Percentiles rank a stretch among this genome's conserved stretches.
These are phyloP conservation scores for Cassiopea andromeda DNA, from an alignment of 30 jellyfish, hydroid and myxozoan species.

Conservation along the genomic window DNA sequence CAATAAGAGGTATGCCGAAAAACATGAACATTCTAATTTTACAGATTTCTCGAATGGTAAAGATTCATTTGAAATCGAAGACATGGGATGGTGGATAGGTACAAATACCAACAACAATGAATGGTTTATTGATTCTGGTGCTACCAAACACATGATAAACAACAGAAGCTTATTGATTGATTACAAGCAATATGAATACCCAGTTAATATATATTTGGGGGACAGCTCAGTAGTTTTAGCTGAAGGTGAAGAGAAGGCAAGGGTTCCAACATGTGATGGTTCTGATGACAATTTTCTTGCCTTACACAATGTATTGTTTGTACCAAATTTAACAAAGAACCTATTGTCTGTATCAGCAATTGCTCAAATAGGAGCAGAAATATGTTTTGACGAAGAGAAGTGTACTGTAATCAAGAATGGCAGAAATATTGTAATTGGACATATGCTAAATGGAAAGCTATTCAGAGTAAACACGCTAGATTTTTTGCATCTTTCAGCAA, in stretches of 20 bases:
- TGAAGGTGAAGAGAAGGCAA: conserved; percentile 63
- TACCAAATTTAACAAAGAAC: conserved; percentile 61
- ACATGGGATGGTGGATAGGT: conserved; percentile 38
- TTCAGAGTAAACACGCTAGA: conserved; percentile 46
- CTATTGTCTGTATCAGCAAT: conserved; percentile 39
- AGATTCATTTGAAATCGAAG: conserved; percentile 9
- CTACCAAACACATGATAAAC: conserved; percentile 41
- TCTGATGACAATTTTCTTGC: conserved; percentile 35
- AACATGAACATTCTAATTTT: conserved; percentile 31
- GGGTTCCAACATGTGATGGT: conserved; percentile 68
- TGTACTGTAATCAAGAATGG: conserved; percentile 50
- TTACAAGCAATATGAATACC: conserved; percentile 36
- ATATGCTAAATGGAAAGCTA: conserved; percentile 44
- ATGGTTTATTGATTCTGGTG: conserved; percentile 71
- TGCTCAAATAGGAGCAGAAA: conserved; percentile 51
- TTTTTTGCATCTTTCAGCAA: conserved; percentile 35
- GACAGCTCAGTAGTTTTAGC: conserved; percentile 52
- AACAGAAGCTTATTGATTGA: conserved; percentile 27
- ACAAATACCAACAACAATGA: conserved; percentile 35
- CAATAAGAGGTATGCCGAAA: conserved; percentile 40
- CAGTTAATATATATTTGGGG: conserved; percentile 44
- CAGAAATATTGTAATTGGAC: conserved; percentile 38
- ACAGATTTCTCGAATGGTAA: conserved; percentile 26
- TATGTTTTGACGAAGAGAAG: conserved; percentile 29
- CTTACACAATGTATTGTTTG: conserved; percentile 59